Base-by-base conservation (phyloP, 2,888 invertebrate genomes). In the Rhogogaster chlorosoma region DNA sequence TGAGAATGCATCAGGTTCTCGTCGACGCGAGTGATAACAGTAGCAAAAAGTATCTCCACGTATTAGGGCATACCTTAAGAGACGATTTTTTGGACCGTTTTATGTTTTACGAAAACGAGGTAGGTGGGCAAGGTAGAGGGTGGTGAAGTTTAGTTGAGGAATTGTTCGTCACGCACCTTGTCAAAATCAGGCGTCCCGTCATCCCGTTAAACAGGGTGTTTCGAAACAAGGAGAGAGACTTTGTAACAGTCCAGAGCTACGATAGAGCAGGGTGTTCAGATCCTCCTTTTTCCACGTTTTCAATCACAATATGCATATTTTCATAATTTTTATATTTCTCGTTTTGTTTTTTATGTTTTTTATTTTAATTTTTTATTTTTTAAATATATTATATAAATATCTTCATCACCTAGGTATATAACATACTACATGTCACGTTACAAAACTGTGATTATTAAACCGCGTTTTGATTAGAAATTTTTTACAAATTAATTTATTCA, bases 201-300 rank as follows among this genome's bases (percentile, higher is more conserved):
- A 73, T 73, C 42, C 42, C 71, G 71, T 73, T 73, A n/a, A 73
- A 36, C 71, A 42, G 38, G 71, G 22, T 38, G 38, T 73, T 73
- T 22, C 38, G 42, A 73, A 73, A 22, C 42, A 73, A 73, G 3
- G n/a, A 38, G 71, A 38, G 71, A 73, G 22, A 42, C 70, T 18
- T 32, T 70, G 18, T 36, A n/a, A 36, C 36, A 26, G 67, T 67
- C 70, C 70, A 61, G 61, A 61, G 22, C 53, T 53, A 53, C n/a
- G 53, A 53, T 18, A 53, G 18, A 53, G n/a, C 53, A 53, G n/a
- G n/a, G 6, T 7, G 18, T 53, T 53, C 61, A 10, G 26, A 61
- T 26, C 26, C 61, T 61, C 26, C 26, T 61, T 61, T 26, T 26
- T 26, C 22, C 61, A 61, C 61, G 61, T 61, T 61, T 9, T 26